Conservation (phyloP, 2,113 vertebrate species). For the Oryzias curvinotus region DNA sequence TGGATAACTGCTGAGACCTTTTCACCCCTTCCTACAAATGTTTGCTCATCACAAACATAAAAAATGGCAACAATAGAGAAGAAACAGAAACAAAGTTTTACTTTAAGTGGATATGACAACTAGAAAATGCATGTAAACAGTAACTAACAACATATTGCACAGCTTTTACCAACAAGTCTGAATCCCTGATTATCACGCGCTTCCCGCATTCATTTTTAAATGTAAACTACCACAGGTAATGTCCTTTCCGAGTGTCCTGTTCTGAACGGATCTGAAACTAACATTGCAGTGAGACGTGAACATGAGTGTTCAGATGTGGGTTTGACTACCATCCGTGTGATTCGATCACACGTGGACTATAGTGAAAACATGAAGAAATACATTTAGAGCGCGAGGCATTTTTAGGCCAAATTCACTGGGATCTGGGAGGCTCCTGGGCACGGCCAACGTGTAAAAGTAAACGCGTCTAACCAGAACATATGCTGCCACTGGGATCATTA, state of each 20-base stretch:
- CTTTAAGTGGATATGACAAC: conserved; percentile 52
- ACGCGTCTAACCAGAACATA: no score
- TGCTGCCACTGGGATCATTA: no score
- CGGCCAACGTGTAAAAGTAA: no score
- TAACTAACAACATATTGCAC: conserved; percentile 62
- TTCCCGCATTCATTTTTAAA: conserved; percentile 32
- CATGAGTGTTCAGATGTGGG: background rate
- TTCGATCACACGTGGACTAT: background rate
- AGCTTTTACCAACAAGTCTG: conserved; percentile 45
- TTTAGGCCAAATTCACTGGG: no score
- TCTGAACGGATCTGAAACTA: conserved; percentile 23
- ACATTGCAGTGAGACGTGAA: conserved; percentile 13
- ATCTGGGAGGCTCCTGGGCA: no score
- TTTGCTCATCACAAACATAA: conserved; percentile 4
- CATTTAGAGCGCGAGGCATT: no score
- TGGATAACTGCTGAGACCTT: conserved; percentile 17
- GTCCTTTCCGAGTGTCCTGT: conserved; percentile 19
- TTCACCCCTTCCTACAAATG: background rate
- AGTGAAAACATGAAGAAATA: background rate
- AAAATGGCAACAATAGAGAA: conserved; percentile 24
- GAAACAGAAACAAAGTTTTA: conserved; percentile 29
- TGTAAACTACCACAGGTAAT: conserved; percentile 27
- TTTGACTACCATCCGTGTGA: background rate
- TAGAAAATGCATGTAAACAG: conserved; percentile 56
- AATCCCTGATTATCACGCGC: conserved; percentile 60